Evolutionary conservation across 2,797 vertebrate species (phyloP).

Genomic region (Aplochiton taeniatus): DNA sequence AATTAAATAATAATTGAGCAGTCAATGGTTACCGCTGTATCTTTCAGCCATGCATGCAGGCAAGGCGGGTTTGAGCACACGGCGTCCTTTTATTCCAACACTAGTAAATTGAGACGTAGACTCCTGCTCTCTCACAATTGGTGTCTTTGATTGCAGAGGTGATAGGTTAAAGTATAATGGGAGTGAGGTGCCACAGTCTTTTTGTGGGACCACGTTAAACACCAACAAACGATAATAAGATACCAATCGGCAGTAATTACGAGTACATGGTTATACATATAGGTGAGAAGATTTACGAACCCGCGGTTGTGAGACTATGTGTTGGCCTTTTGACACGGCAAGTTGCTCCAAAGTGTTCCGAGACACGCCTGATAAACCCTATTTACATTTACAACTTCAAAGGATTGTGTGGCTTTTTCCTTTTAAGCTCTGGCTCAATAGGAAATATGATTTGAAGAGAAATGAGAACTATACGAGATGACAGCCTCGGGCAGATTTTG

Average conservation of each 20-base stretch:
- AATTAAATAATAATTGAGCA: conserved; percentile 68
- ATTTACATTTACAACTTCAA: conserved; percentile 18
- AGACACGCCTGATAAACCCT: conserved; percentile 30
- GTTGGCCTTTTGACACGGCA: conserved; percentile 31
- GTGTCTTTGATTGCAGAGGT: conserved; percentile 28
- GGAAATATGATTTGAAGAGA: conserved; percentile 18
- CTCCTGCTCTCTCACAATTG: neutral
- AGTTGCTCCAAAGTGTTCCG: conserved; percentile 38
- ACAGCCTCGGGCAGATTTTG: conserved; percentile 12
- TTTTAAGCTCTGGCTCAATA: conserved; percentile 2
- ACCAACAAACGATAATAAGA: conserved; percentile 47
- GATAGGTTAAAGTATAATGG: conserved; percentile 31
- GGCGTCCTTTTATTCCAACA: conserved; percentile 50
- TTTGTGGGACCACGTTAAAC: conserved; percentile 44
- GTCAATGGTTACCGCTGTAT: conserved; percentile 60
- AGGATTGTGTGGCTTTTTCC: neutral
- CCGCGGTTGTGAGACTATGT: too few relatives aligned
- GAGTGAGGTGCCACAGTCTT: conserved; percentile 35
- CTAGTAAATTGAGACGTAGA: conserved; percentile 33
- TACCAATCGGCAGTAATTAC: conserved; percentile 58
- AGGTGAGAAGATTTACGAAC: conserved; percentile 50
- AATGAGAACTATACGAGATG: conserved; percentile 7
- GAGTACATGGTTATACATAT: conserved; percentile 53
- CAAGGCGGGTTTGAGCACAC: conserved; percentile 33
- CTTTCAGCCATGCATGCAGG: conserved; percentile 44